Conservation (phyloP, 2,888 invertebrate species). For the Venusia cambrica region DNA sequence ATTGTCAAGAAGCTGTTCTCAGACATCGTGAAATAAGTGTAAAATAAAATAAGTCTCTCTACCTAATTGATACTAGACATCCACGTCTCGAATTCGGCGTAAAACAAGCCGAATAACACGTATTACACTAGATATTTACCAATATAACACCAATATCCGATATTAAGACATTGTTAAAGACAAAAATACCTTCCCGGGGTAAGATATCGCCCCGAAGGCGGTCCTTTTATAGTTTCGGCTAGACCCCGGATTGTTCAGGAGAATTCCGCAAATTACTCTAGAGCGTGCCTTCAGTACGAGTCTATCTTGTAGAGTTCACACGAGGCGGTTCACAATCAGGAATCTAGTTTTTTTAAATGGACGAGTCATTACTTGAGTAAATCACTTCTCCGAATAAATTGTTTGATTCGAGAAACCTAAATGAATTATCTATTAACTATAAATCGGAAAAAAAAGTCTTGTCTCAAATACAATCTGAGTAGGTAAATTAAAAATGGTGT, state of each 20-base stretch:
- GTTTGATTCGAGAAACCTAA: too few relatives aligned
- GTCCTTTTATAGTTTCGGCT: constrained; percentile 30
- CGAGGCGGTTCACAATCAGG: constrained; percentile 3
- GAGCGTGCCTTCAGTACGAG: constrained; percentile 4
- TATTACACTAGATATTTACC: constrained; percentile 28
- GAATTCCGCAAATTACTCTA: constrained; percentile 30
- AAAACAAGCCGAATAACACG: constrained; percentile 18
- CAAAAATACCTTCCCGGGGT: constrained; percentile 28
- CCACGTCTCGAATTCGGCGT: constrained; percentile 2
- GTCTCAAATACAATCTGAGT: too few relatives aligned
- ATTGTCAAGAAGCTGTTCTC: too few relatives aligned
- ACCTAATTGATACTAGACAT: constrained; percentile 9
- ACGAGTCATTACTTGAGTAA: too few relatives aligned
- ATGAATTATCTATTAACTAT: too few relatives aligned
- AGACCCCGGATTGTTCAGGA: constrained; percentile 24
- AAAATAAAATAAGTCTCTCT: background rate
- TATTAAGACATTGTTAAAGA: constrained; percentile 38
- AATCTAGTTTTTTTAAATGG: too few relatives aligned
- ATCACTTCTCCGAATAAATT: too few relatives aligned
- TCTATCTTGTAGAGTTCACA: constrained; percentile 9
- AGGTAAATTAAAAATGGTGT: background rate
- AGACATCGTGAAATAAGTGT: too few relatives aligned
- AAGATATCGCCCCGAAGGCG: constrained; percentile 26
- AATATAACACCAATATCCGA: constrained; percentile 31
- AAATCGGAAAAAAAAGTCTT: too few relatives aligned